Evolutionary conservation across 2,113 vertebrate genomes (phyloP).

Genomic region (Otocyon megalotis): DNA sequence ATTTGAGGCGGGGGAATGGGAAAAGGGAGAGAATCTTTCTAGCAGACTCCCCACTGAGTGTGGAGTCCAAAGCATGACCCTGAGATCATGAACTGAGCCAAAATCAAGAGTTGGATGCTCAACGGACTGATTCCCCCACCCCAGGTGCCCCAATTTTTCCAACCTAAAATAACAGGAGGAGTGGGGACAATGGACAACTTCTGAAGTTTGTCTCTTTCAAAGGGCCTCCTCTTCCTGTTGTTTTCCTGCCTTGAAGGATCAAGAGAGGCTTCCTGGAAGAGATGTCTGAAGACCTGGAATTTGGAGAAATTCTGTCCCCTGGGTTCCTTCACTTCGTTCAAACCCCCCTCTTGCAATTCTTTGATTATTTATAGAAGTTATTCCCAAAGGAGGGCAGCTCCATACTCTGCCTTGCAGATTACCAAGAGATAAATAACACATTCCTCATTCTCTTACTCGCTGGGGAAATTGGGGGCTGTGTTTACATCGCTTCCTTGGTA

Average conservation of each 20-base stretch:
- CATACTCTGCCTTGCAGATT: conserved; percentile 74
- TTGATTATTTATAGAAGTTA: conserved; percentile 82
- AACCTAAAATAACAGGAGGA: not conserved
- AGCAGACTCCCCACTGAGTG: not conserved
- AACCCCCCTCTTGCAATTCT: conserved; percentile 45
- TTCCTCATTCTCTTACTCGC: conserved; percentile 80
- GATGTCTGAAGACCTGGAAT: not conserved
- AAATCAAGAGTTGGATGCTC: not conserved
- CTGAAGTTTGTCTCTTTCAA: not conserved
- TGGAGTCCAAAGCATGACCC: not conserved
- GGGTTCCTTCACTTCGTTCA: conserved; percentile 58
- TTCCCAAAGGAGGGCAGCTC: conserved; percentile 68
- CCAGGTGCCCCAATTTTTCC: not conserved
- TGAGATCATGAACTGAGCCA: not conserved
- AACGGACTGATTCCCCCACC: not conserved
- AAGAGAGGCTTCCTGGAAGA: conserved; percentile 54
- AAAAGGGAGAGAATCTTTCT: not conserved
- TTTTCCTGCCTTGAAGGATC: not conserved
- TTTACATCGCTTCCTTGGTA: conserved; percentile 56
- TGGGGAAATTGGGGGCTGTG: conserved; percentile 75
- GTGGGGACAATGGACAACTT: not conserved
- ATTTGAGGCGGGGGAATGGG: not conserved
- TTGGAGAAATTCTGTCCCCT: conserved; percentile 38
- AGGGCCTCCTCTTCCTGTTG: not conserved
- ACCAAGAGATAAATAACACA: conserved; percentile 81